Evolutionary conservation across 2,888 invertebrate species (phyloP).

Genomic region (Synergus itoensis): DNA sequence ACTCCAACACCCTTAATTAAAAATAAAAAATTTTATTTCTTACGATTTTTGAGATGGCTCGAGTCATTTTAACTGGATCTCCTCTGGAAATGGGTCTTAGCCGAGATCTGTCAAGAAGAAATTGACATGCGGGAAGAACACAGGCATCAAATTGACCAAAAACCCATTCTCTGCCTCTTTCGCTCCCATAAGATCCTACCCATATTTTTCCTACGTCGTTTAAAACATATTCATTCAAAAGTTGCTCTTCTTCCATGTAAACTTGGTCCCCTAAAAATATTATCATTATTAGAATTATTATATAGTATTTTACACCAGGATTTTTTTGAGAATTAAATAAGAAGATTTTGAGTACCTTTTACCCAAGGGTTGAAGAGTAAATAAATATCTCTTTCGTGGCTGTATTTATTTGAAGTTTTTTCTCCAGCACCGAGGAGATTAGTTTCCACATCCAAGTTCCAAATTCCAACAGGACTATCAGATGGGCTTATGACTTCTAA

Average conservation of each 20-base stretch:
- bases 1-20: too few relatives aligned
- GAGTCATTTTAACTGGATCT: conserved; percentile 85
- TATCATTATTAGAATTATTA: too few relatives aligned
- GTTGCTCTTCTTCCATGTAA: conserved; percentile 84
- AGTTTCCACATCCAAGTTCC: conserved; percentile 84
- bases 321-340: conserved; percentile 39
- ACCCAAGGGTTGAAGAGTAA: conserved; percentile 92
- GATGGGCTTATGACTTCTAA: conserved; percentile 83
- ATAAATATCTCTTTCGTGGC: conserved; percentile 85
- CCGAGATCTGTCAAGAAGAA: conserved; percentile 84
- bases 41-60: conserved; percentile 86
- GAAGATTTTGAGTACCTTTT: conserved; percentile 80
- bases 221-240: conserved; percentile 87
- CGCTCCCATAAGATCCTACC: conserved; percentile 87
- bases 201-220: conserved; percentile 93
- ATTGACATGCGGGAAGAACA: conserved; percentile 85
- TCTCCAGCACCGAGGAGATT: conserved; percentile 75
- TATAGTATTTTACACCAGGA: too few relatives aligned
- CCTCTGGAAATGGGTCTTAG: conserved; percentile 79
- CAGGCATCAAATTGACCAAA: conserved; percentile 89
- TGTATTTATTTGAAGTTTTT: conserved; percentile 77
- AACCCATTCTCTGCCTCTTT: conserved; percentile 89
- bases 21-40: conserved; percentile 54
- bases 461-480: conserved; percentile 83
- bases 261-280: conserved; percentile 84